Evolutionary conservation across 2,113 vertebrate genomes (phyloP).

Genomic region (Galeopterus variegatus): DNA sequence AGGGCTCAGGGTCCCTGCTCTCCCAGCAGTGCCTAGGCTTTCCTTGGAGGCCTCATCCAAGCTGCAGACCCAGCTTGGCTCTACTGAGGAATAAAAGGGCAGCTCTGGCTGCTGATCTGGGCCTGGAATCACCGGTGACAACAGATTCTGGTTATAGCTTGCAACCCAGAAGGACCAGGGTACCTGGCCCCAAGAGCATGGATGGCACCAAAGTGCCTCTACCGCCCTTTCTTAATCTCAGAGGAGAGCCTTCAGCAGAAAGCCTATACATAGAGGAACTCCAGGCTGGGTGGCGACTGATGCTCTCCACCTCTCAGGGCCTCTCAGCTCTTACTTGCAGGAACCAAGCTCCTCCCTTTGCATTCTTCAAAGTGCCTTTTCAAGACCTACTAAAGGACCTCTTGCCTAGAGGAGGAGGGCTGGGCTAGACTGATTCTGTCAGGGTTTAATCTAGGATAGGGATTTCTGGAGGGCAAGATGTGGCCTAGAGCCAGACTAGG

Average conservation of each 20-base stretch:
- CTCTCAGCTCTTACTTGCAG: neutral
- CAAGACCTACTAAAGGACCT: neutral
- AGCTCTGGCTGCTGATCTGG: neutral
- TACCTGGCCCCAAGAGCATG: neutral
- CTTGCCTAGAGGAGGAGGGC: neutral
- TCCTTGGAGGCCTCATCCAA: neutral
- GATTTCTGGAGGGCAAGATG: neutral
- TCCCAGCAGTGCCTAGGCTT: neutral
- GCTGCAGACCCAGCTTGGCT: neutral
- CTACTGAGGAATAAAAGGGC: neutral
- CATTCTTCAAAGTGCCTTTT: neutral
- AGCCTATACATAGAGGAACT: neutral
- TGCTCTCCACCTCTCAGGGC: too few species aligned
- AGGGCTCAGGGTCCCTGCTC: neutral
- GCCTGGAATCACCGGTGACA: neutral
- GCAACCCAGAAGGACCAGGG: neutral
- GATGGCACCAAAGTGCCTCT: rapidly evolving
- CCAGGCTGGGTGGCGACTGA: neutral
- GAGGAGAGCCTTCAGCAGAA: neutral
- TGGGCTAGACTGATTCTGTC: neutral
- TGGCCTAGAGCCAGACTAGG: neutral
- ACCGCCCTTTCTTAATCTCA: neutral
- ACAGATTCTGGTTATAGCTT: neutral
- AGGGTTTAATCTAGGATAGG: neutral
- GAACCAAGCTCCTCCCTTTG: neutral